These are phyloP conservation scores for Myotis davidii DNA, from an alignment of 2,113 vertebrate species.

Conservation along the genomic window DNA sequence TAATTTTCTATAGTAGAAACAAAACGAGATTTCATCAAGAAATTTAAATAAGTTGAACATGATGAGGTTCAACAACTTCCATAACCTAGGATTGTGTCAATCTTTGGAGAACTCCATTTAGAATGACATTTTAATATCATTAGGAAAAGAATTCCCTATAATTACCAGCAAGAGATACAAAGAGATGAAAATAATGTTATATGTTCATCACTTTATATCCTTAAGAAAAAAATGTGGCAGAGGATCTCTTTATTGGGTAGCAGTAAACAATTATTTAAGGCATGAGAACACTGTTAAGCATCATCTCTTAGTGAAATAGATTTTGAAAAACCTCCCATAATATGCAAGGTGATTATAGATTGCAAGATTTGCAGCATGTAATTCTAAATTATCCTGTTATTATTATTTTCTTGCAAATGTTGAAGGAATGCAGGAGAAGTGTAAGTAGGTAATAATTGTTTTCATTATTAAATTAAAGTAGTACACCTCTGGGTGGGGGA, in stretches of 20 bases:
- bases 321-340: background rate
- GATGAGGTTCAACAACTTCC: background rate
- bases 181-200: background rate
- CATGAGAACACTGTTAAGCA: background rate
- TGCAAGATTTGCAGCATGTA: background rate
- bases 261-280: background rate
- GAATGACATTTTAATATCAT: background rate
- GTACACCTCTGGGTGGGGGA: background rate
- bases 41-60: background rate
- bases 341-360: background rate
- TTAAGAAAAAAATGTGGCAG: background rate
- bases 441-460: background rate
- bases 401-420: background rate
- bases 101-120: slow-evolving; percentile 12
- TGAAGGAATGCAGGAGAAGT: background rate
- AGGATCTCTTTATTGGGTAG: background rate
- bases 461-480: background rate
- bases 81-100: background rate
- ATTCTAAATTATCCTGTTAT: background rate
- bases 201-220: background rate
- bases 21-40: background rate
- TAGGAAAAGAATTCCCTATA: background rate
- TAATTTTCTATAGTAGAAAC: background rate
- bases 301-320: background rate
- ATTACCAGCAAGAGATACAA: background rate